Percentiles rank a stretch among this genome's conserved stretches.
Evolutionary conservation across 2,797 vertebrate species (phyloP).

Genomic region (Xenopus petersii): DNA sequence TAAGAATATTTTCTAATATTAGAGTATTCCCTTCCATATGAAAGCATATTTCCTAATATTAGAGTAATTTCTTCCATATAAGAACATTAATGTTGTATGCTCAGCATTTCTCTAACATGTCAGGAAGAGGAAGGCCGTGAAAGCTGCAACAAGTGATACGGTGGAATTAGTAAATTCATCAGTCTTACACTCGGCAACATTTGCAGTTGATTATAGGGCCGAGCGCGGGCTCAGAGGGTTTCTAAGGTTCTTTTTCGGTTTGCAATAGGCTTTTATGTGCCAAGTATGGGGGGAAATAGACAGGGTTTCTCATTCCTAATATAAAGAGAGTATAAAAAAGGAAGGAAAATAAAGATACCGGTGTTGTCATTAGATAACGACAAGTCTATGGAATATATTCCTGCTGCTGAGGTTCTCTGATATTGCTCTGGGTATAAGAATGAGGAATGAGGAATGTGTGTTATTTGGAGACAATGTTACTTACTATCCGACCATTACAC

Average conservation of each 20-base stretch:
- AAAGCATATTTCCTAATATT: no score
- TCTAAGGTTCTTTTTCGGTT: constrained; percentile 27
- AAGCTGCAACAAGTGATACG: constrained; percentile 53
- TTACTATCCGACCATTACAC: constrained; percentile 3
- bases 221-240: constrained; percentile 53
- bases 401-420: no score
- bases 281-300: constrained; percentile 42
- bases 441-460: not conserved
- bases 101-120: constrained; percentile 7
- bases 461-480: not conserved
- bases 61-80: no score
- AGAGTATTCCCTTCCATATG: no score
- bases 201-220: constrained; percentile 66
- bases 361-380: no score
- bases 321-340: constrained; percentile 11
- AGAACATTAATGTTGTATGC: no score
- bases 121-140: constrained; percentile 45
- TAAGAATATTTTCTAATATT: no score
- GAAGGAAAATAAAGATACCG: no score
- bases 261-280: constrained; percentile 51
- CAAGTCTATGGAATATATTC: no score
- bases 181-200: constrained; percentile 66
- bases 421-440: constrained; percentile 44
- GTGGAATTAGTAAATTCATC: constrained; percentile 59
- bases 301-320: constrained; percentile 51